A percentile compares a stretch with the other conserved stretches of the same genome.
Evolutionary conservation across 2,888 invertebrate genomes (phyloP).

Genomic region (Conomelus anceps): DNA sequence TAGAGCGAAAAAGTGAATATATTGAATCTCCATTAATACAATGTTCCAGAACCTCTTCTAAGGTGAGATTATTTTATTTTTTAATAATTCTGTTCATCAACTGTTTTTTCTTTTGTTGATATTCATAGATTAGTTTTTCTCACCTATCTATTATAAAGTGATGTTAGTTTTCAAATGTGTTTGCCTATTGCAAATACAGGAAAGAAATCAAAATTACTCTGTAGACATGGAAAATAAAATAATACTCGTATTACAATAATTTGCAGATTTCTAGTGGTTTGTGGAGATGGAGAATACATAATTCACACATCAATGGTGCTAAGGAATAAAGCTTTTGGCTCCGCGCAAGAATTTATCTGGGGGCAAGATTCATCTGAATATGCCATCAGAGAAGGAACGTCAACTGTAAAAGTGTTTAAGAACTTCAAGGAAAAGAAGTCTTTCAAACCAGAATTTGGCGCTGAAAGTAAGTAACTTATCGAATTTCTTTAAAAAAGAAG

Average conservation of each 20-base stretch:
- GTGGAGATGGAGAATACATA: conserved; percentile 99
- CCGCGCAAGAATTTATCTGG: conserved; percentile 99
- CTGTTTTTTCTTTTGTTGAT: too few species aligned
- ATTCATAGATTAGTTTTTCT: too few species aligned
- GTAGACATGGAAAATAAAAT: too few species aligned
- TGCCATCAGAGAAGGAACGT: conserved; percentile 81
- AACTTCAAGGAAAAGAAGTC: conserved; percentile 96
- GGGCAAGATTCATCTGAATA: conserved; percentile 92
- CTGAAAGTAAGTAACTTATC: conserved; percentile 61
- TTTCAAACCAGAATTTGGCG: conserved; percentile 94
- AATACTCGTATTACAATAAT: background rate
- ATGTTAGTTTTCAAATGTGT: too few species aligned
- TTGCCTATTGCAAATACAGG: too few species aligned
- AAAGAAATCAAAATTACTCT: too few species aligned
- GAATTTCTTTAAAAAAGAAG: background rate
- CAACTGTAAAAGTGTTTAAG: conserved; percentile 88
- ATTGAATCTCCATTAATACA: too few species aligned
- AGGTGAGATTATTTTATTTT: too few species aligned
- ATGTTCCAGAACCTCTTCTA: too few species aligned
- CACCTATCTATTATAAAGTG: too few species aligned
- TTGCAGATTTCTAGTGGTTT: conserved; percentile 77
- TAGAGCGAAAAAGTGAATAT: too few species aligned
- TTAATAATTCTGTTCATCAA: too few species aligned
- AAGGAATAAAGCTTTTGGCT: conserved; percentile 96
- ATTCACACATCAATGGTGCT: conserved; percentile 99